phyloP scores from a whole-genome alignment of 2,113 vertebrate species.

The Callithrix jacchus region DNA sequence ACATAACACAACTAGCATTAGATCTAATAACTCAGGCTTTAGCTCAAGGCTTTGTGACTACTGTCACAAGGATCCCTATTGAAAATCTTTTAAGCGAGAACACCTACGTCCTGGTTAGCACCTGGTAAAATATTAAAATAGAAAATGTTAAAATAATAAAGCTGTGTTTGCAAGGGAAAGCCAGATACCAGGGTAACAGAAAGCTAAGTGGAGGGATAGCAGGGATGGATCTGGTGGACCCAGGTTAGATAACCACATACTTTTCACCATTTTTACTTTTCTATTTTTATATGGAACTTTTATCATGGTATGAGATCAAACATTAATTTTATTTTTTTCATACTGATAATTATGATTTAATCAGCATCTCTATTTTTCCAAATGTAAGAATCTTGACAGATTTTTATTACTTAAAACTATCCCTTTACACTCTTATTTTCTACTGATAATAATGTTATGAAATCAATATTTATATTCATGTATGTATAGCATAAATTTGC shows the following conservation, averaged over 20 bases:
- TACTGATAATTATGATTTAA: not conserved
- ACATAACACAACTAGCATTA: conserved; percentile 65
- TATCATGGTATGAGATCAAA: not conserved
- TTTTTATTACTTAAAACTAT: not conserved
- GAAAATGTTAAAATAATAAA: not conserved
- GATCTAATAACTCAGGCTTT: conserved; percentile 65
- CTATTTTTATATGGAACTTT: not conserved
- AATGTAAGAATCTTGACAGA: not conserved
- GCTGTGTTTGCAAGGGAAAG: not conserved
- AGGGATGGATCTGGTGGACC: not conserved
- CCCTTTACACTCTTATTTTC: not conserved
- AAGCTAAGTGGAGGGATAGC: too few species aligned
- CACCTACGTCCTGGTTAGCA: not conserved
- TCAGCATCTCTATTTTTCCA: not conserved
- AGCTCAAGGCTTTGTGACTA: conserved; percentile 48
- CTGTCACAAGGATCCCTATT: conserved; percentile 45
- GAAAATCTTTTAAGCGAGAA: conserved; percentile 3
- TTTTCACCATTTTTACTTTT: not conserved
- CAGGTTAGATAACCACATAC: not conserved
- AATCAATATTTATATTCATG: not conserved
- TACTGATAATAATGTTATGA: not conserved
- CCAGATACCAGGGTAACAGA: not conserved
- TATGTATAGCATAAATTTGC: not conserved
- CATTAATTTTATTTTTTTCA: not conserved
- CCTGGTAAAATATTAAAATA: not conserved